Evolutionary conservation across 2,113 vertebrate genomes (phyloP).

Genomic region (Stomatorhinus ivindoensis): DNA sequence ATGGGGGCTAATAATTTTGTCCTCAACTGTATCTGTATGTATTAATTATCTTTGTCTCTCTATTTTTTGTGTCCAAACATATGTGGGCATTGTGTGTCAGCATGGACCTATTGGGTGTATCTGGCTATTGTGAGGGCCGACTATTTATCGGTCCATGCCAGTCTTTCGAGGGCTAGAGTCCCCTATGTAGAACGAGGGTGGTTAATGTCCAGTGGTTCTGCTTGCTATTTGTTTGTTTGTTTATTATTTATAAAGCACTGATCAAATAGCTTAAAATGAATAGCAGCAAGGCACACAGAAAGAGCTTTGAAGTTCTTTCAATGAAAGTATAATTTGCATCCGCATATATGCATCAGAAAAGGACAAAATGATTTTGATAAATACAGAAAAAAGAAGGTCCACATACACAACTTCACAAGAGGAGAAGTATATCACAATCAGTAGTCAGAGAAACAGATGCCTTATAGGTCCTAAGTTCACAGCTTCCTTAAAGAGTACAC

Average conservation of each 20-base stretch:
- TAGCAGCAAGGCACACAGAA: too few species aligned
- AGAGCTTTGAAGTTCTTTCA: too few species aligned
- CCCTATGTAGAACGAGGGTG: too few species aligned
- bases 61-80: neutral
- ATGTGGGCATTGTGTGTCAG: neutral
- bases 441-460: neutral
- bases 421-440: neutral
- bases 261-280: too few species aligned
- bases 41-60: neutral
- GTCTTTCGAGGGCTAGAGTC: too few species aligned
- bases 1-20: too few species aligned
- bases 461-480: neutral
- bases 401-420: neutral
- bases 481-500: neutral
- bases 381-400: neutral
- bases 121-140: neutral
- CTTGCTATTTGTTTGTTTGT: too few species aligned
- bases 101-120: neutral
- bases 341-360: neutral
- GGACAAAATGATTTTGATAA: neutral
- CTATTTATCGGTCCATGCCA: neutral
- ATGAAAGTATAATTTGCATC: too few species aligned
- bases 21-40: neutral
- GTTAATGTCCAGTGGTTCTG: too few species aligned
- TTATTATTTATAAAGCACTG: too few species aligned